Conservation (phyloP, 2,888 invertebrate genomes). For the Perizoma affinitatum region DNA sequence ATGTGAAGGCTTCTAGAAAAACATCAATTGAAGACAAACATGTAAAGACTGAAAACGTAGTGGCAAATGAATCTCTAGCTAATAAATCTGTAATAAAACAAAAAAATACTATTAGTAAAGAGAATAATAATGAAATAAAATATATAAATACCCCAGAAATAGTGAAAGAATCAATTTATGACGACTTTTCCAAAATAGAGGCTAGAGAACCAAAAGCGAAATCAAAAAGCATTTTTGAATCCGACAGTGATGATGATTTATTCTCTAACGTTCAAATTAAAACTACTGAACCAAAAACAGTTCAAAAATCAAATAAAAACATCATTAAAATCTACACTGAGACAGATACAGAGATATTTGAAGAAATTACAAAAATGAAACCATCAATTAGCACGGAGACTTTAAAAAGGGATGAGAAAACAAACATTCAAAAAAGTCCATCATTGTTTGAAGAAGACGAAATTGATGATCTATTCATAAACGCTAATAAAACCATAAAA, state of each 20-base stretch:
- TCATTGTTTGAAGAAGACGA: slow-evolving; percentile 64
- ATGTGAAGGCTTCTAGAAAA: slow-evolving; percentile 35
- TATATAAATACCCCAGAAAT: slow-evolving; percentile 15
- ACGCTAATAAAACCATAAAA: slow-evolving; percentile 30
- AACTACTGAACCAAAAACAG: slow-evolving; percentile 3
- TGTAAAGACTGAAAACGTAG: slow-evolving; percentile 10
- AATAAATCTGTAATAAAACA: neutral
- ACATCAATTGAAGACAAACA: slow-evolving; percentile 26
- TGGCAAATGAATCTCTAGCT: slow-evolving; percentile 13
- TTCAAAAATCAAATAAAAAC: slow-evolving; percentile 13
- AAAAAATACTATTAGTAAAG: slow-evolving; percentile 7
- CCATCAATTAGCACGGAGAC: slow-evolving; percentile 1
- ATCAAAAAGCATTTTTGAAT: slow-evolving; percentile 54
- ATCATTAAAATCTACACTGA: slow-evolving; percentile 1
- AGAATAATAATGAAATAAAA: slow-evolving; percentile 16
- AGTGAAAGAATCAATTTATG: slow-evolving; percentile 17
- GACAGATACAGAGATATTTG: slow-evolving; percentile 8
- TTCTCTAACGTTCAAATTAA: slow-evolving; percentile 44
- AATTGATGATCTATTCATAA: slow-evolving; percentile 48
- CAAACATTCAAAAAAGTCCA: slow-evolving; percentile 42
- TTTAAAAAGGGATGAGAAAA: slow-evolving; percentile 25
- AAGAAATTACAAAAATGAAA: slow-evolving; percentile 12
- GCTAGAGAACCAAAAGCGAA: slow-evolving; percentile 13
- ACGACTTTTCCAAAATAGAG: slow-evolving; percentile 19
- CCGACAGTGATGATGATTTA: slow-evolving; percentile 58